Percentiles rank a stretch among this genome's conserved stretches.
phyloP scores from a whole-genome alignment of 2,797 vertebrate species.

The Lagothrix lagotricha region DNA sequence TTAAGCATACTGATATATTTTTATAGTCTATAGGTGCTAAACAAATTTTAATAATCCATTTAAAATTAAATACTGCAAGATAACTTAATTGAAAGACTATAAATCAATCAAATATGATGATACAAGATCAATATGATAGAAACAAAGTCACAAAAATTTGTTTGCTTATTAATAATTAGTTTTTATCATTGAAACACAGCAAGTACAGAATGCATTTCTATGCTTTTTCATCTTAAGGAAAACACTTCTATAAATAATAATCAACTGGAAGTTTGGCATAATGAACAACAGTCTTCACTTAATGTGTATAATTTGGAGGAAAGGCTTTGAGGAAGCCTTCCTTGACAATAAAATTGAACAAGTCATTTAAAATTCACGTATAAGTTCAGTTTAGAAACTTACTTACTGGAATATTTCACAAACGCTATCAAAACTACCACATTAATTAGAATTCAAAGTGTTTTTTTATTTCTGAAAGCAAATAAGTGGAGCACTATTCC shows the following conservation, averaged over 20 bases:
- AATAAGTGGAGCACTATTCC: slow-evolving; percentile 61
- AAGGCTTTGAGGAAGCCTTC: not conserved
- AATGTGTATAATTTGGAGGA: slow-evolving; percentile 1
- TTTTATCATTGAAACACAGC: not conserved
- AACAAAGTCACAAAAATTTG: not conserved
- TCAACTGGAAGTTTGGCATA: not conserved
- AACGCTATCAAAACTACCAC: slow-evolving; percentile 60
- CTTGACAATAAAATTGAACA: not conserved
- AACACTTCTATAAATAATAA: not conserved
- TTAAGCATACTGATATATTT: not conserved
- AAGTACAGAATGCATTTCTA: not conserved
- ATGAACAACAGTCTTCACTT: not conserved
- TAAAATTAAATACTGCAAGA: not conserved
- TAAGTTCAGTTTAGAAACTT: slow-evolving; percentile 8
- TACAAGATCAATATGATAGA: not conserved
- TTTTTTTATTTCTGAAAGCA: slow-evolving; percentile 62
- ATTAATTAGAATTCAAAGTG: slow-evolving; percentile 69
- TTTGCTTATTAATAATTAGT: not conserved
- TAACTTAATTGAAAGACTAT: not conserved
- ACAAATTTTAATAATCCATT: not conserved
- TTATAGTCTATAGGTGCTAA: not conserved
- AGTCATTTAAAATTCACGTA: not conserved
- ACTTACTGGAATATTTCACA: slow-evolving; percentile 31
- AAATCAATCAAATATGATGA: not conserved
- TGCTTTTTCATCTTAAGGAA: not conserved